Percentiles rank a stretch among this genome's conserved stretches.
phyloP scores from a whole-genome alignment of 2,888 invertebrate species.

The Ceraclea dissimilis region DNA sequence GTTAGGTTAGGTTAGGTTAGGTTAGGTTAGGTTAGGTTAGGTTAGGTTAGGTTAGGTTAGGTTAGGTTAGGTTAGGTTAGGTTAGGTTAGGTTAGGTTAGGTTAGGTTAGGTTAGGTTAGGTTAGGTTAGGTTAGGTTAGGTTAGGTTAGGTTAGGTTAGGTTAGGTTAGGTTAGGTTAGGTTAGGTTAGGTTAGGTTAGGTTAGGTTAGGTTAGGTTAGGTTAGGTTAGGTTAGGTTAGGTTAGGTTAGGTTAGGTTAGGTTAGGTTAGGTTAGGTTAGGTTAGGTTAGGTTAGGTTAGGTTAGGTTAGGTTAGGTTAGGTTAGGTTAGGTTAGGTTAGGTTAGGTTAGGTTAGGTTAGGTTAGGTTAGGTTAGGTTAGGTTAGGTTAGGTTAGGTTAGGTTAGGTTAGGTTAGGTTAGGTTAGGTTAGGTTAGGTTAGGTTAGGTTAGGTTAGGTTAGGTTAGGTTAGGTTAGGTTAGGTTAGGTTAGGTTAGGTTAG shows the following conservation, averaged over 20 bases:
- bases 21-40: constrained; percentile 2
- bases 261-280: background rate
- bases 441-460: background rate
- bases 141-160: constrained; percentile 2
- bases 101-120: constrained; percentile 2
- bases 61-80: constrained; percentile 2
- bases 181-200: background rate
- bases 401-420: background rate
- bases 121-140: constrained; percentile 2
- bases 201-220: background rate
- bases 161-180: constrained; percentile 1
- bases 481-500: background rate
- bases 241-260: background rate
- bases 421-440: background rate
- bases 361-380: background rate
- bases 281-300: background rate
- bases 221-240: background rate
- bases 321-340: background rate
- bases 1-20: constrained; percentile 2
- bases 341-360: background rate
- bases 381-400: background rate
- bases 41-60: constrained; percentile 2
- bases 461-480: background rate
- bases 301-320: background rate
- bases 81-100: constrained; percentile 2